These are phyloP conservation scores for Cryptops parisi DNA, from an alignment of 2,888 invertebrate species.

Conservation along the genomic window DNA sequence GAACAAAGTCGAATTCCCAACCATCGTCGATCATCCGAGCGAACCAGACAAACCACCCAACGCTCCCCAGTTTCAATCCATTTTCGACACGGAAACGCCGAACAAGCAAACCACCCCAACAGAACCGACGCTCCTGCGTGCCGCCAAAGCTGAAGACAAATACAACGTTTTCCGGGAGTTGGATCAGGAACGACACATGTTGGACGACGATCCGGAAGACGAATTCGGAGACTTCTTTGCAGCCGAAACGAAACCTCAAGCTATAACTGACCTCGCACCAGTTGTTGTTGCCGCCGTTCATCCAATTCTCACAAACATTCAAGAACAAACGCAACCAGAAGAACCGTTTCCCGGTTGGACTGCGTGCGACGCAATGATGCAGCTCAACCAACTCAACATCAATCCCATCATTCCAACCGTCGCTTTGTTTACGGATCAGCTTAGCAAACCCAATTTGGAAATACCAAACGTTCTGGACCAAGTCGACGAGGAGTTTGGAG, in stretches of 20 bases:
- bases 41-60: too few species aligned
- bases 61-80: too few species aligned
- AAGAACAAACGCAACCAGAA: not conserved
- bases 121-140: slow-evolving; percentile 13
- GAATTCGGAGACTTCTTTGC: slow-evolving; percentile 20
- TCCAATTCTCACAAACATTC: not conserved
- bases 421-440: not conserved
- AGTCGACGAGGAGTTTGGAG: slow-evolving; percentile 6
- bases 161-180: slow-evolving; percentile 21
- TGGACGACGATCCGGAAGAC: not conserved
- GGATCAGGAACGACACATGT: slow-evolving; percentile 2
- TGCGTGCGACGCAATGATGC: not conserved
- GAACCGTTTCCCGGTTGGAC: not conserved
- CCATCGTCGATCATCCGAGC: too few species aligned
- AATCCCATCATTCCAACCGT: not conserved
- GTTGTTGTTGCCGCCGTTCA: not conserved
- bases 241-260: slow-evolving; percentile 4
- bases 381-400: not conserved
- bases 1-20: not conserved
- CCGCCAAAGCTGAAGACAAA: too few species aligned
- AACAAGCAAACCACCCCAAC: slow-evolving; percentile 19
- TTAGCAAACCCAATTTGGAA: too few species aligned
- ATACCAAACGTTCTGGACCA: too few species aligned
- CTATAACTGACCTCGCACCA: not conserved
- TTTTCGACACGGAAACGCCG: too few species aligned